phyloP scores from a whole-genome alignment of 1,140 invertebrate genomes.

The Ditylenchus dipsaci region DNA sequence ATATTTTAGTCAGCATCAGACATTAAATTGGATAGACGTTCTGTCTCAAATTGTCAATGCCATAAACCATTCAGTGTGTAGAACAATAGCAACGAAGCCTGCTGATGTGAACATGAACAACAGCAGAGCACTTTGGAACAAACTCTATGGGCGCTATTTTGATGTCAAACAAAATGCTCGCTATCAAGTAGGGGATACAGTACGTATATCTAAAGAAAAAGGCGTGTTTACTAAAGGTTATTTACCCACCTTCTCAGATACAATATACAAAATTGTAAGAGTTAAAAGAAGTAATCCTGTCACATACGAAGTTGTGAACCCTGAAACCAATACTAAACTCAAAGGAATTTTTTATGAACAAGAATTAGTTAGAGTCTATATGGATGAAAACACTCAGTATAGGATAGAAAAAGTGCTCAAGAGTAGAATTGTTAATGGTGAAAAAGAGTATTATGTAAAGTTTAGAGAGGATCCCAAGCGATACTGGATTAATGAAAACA shows the following conservation, averaged over 20 bases:
- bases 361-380: background rate
- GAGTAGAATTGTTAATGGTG: background rate
- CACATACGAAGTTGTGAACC: background rate
- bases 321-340: too few relatives aligned
- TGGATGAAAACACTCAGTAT: background rate
- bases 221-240: constrained; percentile 12
- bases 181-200: constrained; percentile 11
- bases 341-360: background rate
- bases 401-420: background rate
- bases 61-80: constrained; percentile 14
- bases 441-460: constrained; percentile 15
- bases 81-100: constrained; percentile 25
- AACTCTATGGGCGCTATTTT: background rate
- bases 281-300: background rate
- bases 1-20: constrained; percentile 29
- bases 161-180: background rate
- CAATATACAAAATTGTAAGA: constrained; percentile 13
- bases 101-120: constrained; percentile 12
- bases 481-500: constrained; percentile 21
- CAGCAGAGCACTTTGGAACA: constrained; percentile 9
- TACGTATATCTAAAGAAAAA: constrained; percentile 6
- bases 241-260: constrained; percentile 17
- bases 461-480: constrained; percentile 1
- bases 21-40: constrained; percentile 24
- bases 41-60: constrained; percentile 30